A percentile compares a stretch with the other conserved stretches of the same genome.
phyloP scores from a whole-genome alignment of 2,113 vertebrate species.

The Aleadryas rufinucha region DNA sequence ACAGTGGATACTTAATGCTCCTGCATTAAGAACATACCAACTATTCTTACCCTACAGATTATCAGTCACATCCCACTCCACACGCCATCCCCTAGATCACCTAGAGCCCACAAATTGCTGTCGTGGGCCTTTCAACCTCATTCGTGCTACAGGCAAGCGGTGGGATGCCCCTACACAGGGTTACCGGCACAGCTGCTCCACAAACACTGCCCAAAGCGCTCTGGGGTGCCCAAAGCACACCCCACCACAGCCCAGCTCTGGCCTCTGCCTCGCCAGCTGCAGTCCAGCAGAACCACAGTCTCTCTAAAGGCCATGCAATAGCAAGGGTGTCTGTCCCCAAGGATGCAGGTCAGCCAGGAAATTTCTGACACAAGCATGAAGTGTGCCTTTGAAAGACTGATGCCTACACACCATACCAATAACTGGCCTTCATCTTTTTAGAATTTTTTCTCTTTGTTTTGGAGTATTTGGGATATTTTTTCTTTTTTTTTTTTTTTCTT shows the following conservation, averaged over 20 bases:
- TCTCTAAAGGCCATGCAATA: neutral
- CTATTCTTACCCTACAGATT: neutral
- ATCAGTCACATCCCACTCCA: neutral
- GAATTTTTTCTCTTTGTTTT: neutral
- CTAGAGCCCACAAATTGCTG: neutral
- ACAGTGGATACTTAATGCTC: neutral
- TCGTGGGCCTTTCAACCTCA: neutral
- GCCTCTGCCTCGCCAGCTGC: neutral
- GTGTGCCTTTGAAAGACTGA: neutral
- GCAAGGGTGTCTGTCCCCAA: neutral
- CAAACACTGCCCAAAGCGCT: fast-evolving
- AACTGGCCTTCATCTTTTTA: neutral
- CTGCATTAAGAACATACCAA: neutral
- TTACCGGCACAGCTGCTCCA: neutral
- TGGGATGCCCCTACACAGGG: neutral
- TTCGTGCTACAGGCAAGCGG: fast-evolving
- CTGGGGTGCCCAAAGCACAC: fast-evolving
- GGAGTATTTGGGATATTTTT: neutral
- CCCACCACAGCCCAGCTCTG: neutral
- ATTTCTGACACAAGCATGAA: neutral
- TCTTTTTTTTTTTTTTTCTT: neutral
- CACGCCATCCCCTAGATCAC: too few species aligned
- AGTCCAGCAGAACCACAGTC: neutral
- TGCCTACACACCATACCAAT: neutral
- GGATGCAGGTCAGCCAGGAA: neutral